Evolutionary conservation across 2,797 vertebrate genomes (phyloP), one percentile per base, ranked within the genome.

Genomic region (Acrocephalus scirpaceus): DNA sequence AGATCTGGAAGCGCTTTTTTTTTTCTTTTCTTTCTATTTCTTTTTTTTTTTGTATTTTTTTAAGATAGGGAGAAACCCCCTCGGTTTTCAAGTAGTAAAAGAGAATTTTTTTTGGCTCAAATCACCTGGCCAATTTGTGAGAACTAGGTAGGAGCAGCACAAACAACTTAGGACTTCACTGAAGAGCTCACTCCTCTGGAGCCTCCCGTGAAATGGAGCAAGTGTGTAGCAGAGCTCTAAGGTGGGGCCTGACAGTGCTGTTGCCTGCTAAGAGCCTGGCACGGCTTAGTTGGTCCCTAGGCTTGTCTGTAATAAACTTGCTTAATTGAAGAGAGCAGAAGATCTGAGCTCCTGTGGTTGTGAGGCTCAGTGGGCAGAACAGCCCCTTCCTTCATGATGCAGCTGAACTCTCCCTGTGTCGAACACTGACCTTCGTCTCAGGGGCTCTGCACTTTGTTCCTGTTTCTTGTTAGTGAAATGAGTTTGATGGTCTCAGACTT

Each of bases 391-490:
- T 50, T 45, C 32, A 1, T 10, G 44, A 15, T 0, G 48, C 88
- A 79, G 90, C 90, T 58, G 74, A 80, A 30, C 82, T 54, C 60
- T 53, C 65, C 86, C 70, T 61, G 48, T 92, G 87, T 90, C 1
- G 1, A 90, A 16, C 75, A 36, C 62, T 94, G 94, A 97, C 95
- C 96, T 92, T 84, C 27, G 15, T 89, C 95, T 95, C 80, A 16
- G 40, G 93, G 89, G 87, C 90, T 88, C 92, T 93, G 95, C 91
- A 90, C 93, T 89, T 88, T 30, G 16, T 89, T 94, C 86, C 96
- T 97, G 97, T 96, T 97, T 97, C 96, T 97, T 44, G 62, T 97
- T 97, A 97, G 91, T 92, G 74, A 90, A 96, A 96, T 87, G 93
- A 96, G 92, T 96, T 92, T 90, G 96, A 92, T 96, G 94, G 95